A percentile compares a stretch with the other conserved stretches of the same genome.
These are phyloP conservation scores for Craterocephalus amniculus DNA, from an alignment of 2,797 vertebrate species.

Conservation along the genomic window DNA sequence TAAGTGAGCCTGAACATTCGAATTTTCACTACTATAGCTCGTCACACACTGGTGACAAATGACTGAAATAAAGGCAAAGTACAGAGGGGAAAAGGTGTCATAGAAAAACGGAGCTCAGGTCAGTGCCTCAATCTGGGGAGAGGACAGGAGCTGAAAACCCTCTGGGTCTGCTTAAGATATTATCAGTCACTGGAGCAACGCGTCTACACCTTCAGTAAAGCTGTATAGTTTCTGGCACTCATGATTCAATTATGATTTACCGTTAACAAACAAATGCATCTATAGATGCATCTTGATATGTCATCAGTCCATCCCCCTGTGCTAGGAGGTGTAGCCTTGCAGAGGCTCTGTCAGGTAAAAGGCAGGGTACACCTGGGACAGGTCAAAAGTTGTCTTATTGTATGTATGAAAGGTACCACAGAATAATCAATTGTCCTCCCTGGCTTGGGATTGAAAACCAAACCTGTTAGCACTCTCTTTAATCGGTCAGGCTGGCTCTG, in stretches of 20 bases:
- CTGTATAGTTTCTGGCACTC: background rate
- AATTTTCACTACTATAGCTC: slow-evolving; percentile 45
- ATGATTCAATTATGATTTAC: background rate
- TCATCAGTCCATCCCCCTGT: background rate
- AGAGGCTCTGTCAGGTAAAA: background rate
- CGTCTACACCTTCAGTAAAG: background rate
- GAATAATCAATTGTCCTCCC: background rate
- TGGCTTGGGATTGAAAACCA: background rate
- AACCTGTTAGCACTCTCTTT: background rate
- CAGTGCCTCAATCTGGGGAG: slow-evolving; percentile 2
- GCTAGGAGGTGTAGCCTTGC: background rate
- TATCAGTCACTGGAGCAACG: slow-evolving; percentile 35
- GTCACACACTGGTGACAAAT: slow-evolving; percentile 51
- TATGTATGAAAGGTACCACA: background rate
- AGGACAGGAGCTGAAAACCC: slow-evolving; percentile 29
- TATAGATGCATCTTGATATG: background rate
- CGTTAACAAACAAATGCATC: background rate
- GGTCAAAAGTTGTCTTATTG: background rate
- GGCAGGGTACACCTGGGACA: too few relatives aligned
- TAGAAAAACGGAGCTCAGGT: slow-evolving; percentile 6
- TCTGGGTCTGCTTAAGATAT: slow-evolving; percentile 31
- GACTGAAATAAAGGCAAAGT: slow-evolving; percentile 39
- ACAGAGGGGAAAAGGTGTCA: background rate
- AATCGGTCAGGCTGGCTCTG: background rate
- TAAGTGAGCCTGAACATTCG: slow-evolving; percentile 39